A percentile compares a stretch with the other conserved stretches of the same genome.
phyloP scores from a whole-genome alignment of 2,888 invertebrate species.

The Acanthopleura granulata region DNA sequence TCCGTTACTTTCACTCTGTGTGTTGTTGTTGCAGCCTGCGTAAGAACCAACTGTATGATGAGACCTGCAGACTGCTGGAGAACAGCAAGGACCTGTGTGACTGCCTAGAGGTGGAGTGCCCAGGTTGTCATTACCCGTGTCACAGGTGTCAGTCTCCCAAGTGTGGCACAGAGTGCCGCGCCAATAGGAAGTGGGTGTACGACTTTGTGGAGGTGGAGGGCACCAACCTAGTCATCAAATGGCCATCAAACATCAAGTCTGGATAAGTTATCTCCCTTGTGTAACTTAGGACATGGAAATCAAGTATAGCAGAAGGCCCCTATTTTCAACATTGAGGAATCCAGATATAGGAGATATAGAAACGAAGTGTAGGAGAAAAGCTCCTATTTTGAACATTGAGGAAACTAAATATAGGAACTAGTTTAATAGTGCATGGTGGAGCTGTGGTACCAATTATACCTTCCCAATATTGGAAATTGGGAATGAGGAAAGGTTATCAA shows the following conservation, averaged over 20 bases:
- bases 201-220: constrained; percentile 65
- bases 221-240: constrained; percentile 40
- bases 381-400: too few relatives aligned
- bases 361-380: too few relatives aligned
- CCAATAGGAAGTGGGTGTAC: constrained; percentile 62
- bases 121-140: constrained; percentile 84
- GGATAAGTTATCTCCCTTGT: too few relatives aligned
- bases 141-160: constrained; percentile 69
- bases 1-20: neutral
- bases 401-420: too few relatives aligned
- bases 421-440: too few relatives aligned
- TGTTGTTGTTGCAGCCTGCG: constrained; percentile 42
- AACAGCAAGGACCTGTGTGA: constrained; percentile 83
- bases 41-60: constrained; percentile 65
- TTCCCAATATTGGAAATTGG: too few relatives aligned
- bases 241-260: constrained; percentile 28
- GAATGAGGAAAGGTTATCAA: too few relatives aligned
- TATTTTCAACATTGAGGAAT: too few relatives aligned
- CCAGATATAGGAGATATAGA: too few relatives aligned
- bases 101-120: constrained; percentile 82
- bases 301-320: too few relatives aligned
- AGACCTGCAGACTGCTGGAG: constrained; percentile 56
- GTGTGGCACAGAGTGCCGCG: constrained; percentile 67
- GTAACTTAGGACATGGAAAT: too few relatives aligned
- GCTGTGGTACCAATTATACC: too few relatives aligned